These are phyloP conservation scores for Drymonia ruficornis DNA, from an alignment of 2,888 invertebrate species.

Conservation along the genomic window DNA sequence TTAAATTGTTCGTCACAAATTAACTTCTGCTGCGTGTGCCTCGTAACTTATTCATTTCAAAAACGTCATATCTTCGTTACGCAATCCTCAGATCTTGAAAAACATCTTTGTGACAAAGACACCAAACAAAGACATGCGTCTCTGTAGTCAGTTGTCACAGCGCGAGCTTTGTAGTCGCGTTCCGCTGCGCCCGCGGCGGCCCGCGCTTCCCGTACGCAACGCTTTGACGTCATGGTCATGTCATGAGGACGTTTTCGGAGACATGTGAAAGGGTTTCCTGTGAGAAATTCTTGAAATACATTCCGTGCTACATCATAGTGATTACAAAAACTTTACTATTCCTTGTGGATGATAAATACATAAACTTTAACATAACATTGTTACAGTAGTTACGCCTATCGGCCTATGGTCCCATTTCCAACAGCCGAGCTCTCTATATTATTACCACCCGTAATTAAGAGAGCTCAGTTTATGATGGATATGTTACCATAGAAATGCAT, in stretches of 20 bases:
- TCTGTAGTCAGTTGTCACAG: background rate
- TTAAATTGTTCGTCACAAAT: no score
- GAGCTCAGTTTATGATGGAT: no score
- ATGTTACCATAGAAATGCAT: no score
- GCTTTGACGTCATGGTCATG: conserved; percentile 14
- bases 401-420: no score
- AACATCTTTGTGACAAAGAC: background rate
- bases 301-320: background rate
- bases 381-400: no score
- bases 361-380: no score
- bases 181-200: background rate
- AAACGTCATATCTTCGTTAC: background rate
- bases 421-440: no score
- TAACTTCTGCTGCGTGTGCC: no score
- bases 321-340: no score
- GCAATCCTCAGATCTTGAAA: background rate
- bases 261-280: background rate
- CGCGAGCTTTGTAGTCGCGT: background rate
- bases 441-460: no score
- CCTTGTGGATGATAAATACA: no score
- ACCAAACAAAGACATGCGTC: background rate
- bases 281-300: background rate
- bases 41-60: background rate
- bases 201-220: conserved; percentile 2
- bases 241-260: conserved; percentile 11